Base-by-base conservation (phyloP, 1,140 invertebrate genomes). In the Drosophila kanapiae region DNA sequence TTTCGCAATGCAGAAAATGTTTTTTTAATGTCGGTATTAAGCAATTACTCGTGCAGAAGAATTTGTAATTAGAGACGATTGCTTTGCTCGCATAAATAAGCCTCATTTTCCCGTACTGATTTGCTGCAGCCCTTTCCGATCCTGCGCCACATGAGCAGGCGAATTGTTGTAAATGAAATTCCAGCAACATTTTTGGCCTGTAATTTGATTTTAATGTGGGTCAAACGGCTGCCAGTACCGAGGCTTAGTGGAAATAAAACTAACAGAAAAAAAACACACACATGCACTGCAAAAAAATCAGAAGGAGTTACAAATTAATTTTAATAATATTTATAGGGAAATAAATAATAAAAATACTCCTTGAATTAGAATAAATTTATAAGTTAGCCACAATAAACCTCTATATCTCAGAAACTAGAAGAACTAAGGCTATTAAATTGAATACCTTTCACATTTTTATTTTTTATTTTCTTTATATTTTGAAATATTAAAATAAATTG, bases 201-300 rank as follows among this genome's bases (percentile, higher is more conserved):
- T 81, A 81, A 81, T 81, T 81, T 82, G 79, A 82, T 81, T 81
- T 82, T 81, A 81, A 82, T 81, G 74, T 72, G 40, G 51, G 64
- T 59, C 47, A 49, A 63, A 70, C 51, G 45, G 63, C 47, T 33
- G 51, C 63, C 53, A 65, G 9, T 23, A 6, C 33, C 27, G 7
- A 56, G 35, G 53, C 33, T 23, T 40, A 23, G 33, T 40, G 53
- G 5, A 56, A 33, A 16, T 18, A 67, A 37, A 67, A 37, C 58
- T 35, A 42, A 58, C 6, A 37, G 10, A 56, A 60, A 61, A 45
- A 45, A 54, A 49, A 45, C 2, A 10, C 42, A 47, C n/a, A 37
- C 23, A 64, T 49, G 6, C 65, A 68, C 65, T 9, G 14, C 3
- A 43, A 23, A 14, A 16, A 43, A 42, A 13, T 6, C n/a, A n/a